Evolutionary conservation across 2,113 vertebrate genomes (phyloP), one percentile per base, ranked within the genome.

Genomic region (Neogale vison): DNA sequence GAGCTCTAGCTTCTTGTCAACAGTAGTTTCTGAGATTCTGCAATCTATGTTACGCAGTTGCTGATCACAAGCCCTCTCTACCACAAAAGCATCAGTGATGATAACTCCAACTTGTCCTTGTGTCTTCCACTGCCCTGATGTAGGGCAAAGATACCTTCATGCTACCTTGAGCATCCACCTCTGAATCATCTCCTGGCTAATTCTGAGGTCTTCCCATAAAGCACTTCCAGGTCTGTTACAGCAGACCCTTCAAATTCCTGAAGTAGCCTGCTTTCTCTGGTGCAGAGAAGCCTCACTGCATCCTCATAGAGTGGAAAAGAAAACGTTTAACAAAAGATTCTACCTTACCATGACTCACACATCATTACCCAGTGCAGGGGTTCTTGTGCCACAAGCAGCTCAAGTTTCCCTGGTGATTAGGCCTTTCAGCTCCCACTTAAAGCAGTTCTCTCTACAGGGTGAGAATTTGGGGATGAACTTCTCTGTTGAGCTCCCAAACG

Each of bases 41-140:
- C 31, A 71, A 82, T 29, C 20, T 50, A 10, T 24, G 20, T 39
- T 0, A 47, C 63, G 77, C 2, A 36, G 31, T 39, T 88, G 20
- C 21, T 76, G 15, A 71, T 26, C 5, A 24, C 14, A 84, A 81
- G 47, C 3, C 13, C 7, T 47, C 3, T 81, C 36, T 57, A 11
- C 7, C 39, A 61, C 23, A 74, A 29, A 90, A 81, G 55, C 24
- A 71, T 31, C 36, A n/a, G 1, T 3, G 14, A 24, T 34, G 4
- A 5, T n/a, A 47, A 24, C 6, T 55, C 14, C n/a, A 6, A 45
- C 63, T 63, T 23, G 3, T 57, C 83, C 11, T 9, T 0, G 2
- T 65, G 21, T 2, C 4, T 11, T 42, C 18, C 12, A 7, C 6
- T 50, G 2, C 6, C 21, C 1, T n/a, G 14, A 72, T 31, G n/a